Conservation (phyloP, 2,113 vertebrate species). For the Xenopus tropicalis region DNA sequence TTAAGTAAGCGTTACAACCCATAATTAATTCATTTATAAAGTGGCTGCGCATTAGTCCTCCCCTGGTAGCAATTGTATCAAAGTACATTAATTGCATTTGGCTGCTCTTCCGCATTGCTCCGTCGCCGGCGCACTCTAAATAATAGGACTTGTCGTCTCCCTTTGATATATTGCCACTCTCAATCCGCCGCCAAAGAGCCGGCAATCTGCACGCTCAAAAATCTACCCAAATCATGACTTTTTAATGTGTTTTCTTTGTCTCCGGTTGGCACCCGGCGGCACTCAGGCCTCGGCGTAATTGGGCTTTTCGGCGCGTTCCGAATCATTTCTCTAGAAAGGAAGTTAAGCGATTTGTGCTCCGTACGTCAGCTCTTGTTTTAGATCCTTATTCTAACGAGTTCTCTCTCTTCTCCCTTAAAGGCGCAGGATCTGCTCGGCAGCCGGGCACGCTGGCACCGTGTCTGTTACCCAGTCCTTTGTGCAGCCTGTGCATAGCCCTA, state of each 20-base stretch:
- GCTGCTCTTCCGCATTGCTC: neutral
- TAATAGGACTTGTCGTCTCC: neutral
- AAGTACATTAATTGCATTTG: neutral
- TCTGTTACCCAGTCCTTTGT: constrained; percentile 69
- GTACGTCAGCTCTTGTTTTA: no score
- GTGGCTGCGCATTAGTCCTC: neutral
- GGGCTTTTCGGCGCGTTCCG: no score
- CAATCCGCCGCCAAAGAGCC: neutral
- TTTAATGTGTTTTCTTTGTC: no score
- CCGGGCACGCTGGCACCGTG: neutral
- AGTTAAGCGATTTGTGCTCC: no score
- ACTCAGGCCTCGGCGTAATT: no score
- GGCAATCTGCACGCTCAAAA: no score
- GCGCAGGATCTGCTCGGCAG: constrained; percentile 71
- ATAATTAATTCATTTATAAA: neutral
- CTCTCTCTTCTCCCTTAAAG: constrained; percentile 53
- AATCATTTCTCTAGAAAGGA: no score
- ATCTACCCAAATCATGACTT: no score
- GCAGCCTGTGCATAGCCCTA: constrained; percentile 83
- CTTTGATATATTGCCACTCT: neutral
- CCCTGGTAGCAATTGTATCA: neutral
- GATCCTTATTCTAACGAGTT: neutral
- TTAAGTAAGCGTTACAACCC: neutral
- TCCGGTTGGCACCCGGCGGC: no score
- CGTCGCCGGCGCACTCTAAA: neutral